Conservation (phyloP, 2,888 invertebrate species). For the Gortyna flavago region DNA sequence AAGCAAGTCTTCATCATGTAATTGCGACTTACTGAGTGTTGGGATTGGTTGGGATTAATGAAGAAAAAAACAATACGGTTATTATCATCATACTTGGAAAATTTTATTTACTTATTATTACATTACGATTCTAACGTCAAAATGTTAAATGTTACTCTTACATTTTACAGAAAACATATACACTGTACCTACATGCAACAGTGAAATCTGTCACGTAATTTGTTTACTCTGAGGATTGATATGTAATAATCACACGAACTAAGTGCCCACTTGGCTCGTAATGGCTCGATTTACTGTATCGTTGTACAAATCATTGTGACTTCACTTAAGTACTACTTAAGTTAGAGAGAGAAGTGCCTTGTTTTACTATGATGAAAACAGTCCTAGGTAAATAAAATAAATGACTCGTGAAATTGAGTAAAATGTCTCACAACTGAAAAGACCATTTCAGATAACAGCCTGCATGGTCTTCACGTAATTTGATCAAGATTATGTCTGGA, state of each 20-base stretch:
- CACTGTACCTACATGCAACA: neutral
- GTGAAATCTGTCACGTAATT: slow-evolving; percentile 51
- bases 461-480: too few relatives aligned
- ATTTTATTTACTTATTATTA: neutral
- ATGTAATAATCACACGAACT: slow-evolving; percentile 70
- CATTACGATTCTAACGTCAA: neutral
- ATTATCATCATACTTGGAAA: neutral
- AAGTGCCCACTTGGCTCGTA: slow-evolving; percentile 66
- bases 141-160: neutral
- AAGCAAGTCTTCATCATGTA: neutral
- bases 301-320: slow-evolving; percentile 45
- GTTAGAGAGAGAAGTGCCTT: neutral
- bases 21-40: neutral
- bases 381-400: neutral
- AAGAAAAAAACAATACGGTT: neutral
- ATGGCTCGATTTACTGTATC: slow-evolving; percentile 48
- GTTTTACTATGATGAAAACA: neutral
- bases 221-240: slow-evolving; percentile 68
- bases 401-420: neutral
- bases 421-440: neutral
- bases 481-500: too few relatives aligned
- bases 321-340: slow-evolving; percentile 45
- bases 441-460: too few relatives aligned
- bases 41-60: neutral
- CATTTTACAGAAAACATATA: neutral